Evolutionary conservation across 2,113 vertebrate genomes (phyloP).

Genomic region (Dendropsophus ebraccatus): DNA sequence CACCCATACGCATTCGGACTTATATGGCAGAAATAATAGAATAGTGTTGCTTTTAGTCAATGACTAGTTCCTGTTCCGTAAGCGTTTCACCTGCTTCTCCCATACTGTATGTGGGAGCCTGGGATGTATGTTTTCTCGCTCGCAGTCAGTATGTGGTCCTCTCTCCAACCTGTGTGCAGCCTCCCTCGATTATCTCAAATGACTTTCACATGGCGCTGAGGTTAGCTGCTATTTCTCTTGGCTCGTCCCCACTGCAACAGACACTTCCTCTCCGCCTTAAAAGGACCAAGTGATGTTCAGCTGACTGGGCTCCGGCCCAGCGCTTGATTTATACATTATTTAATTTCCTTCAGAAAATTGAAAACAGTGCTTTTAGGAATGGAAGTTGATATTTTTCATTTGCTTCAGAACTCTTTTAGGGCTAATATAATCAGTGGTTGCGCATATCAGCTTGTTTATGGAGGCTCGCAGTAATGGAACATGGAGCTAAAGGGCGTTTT

Average conservation of each 20-base stretch:
- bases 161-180: conserved; percentile 74
- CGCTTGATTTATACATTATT: conserved; percentile 90
- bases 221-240: conserved; percentile 91
- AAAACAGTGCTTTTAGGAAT: conserved; percentile 80
- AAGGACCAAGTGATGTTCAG: conserved; percentile 88
- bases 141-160: conserved; percentile 74
- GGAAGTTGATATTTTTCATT: conserved; percentile 79
- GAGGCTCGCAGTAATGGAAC: conserved; percentile 74
- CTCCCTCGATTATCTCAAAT: conserved; percentile 82
- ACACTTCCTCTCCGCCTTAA: conserved; percentile 85
- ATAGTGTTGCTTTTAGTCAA: too few relatives aligned
- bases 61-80: too few relatives aligned
- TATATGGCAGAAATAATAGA: too few relatives aligned
- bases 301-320: conserved; percentile 76
- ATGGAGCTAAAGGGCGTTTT: conserved; percentile 58
- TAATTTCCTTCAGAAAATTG: conserved; percentile 90
- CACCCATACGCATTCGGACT: not conserved
- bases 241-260: conserved; percentile 79
- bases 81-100: not conserved
- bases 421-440: conserved; percentile 76
- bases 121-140: conserved; percentile 57
- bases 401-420: conserved; percentile 77
- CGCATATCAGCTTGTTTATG: conserved; percentile 75
- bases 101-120: not conserved
- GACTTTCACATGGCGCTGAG: conserved; percentile 87